These are phyloP conservation scores for Idaea aversata DNA, from an alignment of 2,888 invertebrate species.

Conservation along the genomic window DNA sequence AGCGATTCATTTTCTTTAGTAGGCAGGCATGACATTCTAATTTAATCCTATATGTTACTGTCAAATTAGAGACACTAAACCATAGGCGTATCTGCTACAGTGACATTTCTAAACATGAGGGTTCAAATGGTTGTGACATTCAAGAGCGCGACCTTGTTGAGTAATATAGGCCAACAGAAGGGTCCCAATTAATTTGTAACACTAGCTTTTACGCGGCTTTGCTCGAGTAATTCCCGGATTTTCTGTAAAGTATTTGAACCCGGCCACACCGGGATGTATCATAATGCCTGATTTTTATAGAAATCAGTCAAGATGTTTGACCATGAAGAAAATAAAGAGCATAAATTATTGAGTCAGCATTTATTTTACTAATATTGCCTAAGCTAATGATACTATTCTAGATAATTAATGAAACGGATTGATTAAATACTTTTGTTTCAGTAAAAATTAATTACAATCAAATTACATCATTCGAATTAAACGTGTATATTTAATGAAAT, in stretches of 20 bases:
- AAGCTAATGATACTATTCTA: slow-evolving; percentile 5
- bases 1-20: slow-evolving; percentile 57
- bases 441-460: no score
- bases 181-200: slow-evolving; percentile 49
- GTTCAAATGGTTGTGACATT: slow-evolving; percentile 76
- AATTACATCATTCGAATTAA: no score
- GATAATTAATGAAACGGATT: no score
- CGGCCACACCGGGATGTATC: neutral
- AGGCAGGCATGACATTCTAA: slow-evolving; percentile 62
- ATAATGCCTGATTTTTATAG: no score
- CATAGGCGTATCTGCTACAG: slow-evolving; percentile 70
- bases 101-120: slow-evolving; percentile 77
- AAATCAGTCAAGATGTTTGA: slow-evolving; percentile 2
- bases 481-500: no score
- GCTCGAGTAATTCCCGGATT: neutral
- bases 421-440: no score
- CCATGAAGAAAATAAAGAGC: neutral
- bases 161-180: slow-evolving; percentile 58
- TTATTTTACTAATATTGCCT: neutral
- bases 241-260: slow-evolving; percentile 25
- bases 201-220: neutral
- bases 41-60: slow-evolving; percentile 76
- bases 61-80: slow-evolving; percentile 75
- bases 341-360: no score
- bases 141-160: slow-evolving; percentile 67